Evolutionary conservation across 2,797 vertebrate species (phyloP), one percentile per base, ranked within the genome.

Genomic region (Enteromius unitaeniatus): DNA sequence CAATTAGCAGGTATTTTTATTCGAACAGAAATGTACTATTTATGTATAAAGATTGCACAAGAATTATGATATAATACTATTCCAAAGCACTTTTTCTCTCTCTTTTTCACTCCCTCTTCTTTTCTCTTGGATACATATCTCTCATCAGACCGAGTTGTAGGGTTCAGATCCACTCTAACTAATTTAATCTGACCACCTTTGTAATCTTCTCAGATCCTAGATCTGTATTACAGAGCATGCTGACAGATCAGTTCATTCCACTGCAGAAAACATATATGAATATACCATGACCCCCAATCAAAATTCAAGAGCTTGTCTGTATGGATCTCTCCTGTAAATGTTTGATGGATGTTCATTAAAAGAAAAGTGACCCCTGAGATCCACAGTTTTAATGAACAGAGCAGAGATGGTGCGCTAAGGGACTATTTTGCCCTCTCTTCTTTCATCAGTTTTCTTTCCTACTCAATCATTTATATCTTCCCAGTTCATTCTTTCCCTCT

Each of bases 271-370:
- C 64, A 79, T 7, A 34, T 19, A 49, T 11, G 49, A 26, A 19
- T 28, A 80, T 80, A n/a, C 42, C 53, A 60, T 72, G 10, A 72
- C 26, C 40, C 6, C 7, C 6, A 60, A 5, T 62, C 13, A 72
- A 62, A 34, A 49, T 62, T 49, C 26, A 81, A 11, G 21, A 26
- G 23, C 28, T 17, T 3, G 19, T 74, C 58, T 74, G 28, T n/a
- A 60, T 10, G 70, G 37, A 60, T 60, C 51, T 14, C 19, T 3
- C 47, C 40, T 8, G 79, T 45, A 81, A 70, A 72, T 47, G 53
- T 81, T 60, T 72, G 68, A 72, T 72, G 37, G 51, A 58, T 81
- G 4, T 17, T 3, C 40, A 34, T 60, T 34, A 70, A 72, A 81
- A 26, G 13, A 40, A 14, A 79, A 34, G 31, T 26, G 14, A 40